Evolutionary conservation across 2,888 invertebrate species (phyloP), one percentile per base, ranked within the genome.

Genomic region (Diarsia dahlii): DNA sequence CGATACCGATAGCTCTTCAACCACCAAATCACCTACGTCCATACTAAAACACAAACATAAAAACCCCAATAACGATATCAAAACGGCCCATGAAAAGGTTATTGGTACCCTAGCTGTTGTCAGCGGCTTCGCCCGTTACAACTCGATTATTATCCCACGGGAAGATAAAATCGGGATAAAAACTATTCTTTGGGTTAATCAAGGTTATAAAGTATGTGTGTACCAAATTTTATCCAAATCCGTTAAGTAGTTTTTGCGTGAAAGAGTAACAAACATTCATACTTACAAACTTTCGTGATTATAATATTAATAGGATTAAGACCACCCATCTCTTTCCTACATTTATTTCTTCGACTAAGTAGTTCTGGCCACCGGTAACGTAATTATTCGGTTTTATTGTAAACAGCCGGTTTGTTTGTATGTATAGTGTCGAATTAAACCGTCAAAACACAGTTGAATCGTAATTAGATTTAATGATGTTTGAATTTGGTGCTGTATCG

Each of bases 401-500:
- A 82, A 82, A 87, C 77, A 79, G 48, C 12, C 71, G 28, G 72
- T 81, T 56, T 46, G 63, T 79, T 83, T 86, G 78, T 86, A 52
- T 80, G 68, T 83, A 67, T 52, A 80, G 75, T 64, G 65, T 81
- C 63, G 78, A 80, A 87, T 83, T 83, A 80, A 83, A 81, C 85
- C 85, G 75, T 85, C 87, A 83, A 81, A 85, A 85, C 70, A 74
- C 70, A 66, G 85, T 82, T 45, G 71, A 82, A 83, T 74, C 85
- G 78, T 78, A 83, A 85, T 87, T 79, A 87, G 75, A 78, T 83
- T 85, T 83, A 86, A 87, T 86, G 69, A 77, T 85, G 81, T 87
- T 83, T 83, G 71, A 68, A 85, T 86, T 83, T 85, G 65, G 71
- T 70, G 66, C 72, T 74, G 64, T 66, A 66, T 46, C 67, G 71